A percentile compares a stretch with the other conserved stretches of the same genome.
phyloP scores from a whole-genome alignment of 2,888 invertebrate species.

The Cheilosia urbana region DNA sequence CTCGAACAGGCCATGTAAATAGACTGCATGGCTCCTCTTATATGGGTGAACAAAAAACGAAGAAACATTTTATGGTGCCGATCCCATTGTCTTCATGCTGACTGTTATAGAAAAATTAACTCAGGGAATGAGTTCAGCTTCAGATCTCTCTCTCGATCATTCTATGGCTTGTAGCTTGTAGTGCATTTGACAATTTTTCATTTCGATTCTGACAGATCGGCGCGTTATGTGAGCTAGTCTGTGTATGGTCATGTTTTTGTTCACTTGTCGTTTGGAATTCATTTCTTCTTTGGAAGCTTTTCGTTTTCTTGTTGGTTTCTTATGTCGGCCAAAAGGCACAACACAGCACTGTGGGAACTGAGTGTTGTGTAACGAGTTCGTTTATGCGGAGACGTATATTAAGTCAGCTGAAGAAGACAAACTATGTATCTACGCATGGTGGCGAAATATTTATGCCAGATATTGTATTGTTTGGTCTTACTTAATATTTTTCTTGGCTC shows the following conservation, averaged over 20 bases:
- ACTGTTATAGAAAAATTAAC: conserved; percentile 24
- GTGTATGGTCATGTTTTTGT: conserved; percentile 50
- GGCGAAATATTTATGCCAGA: neutral
- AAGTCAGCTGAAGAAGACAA: conserved; percentile 16
- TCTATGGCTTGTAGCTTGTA: conserved; percentile 25
- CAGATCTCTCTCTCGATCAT: neutral
- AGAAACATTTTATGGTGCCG: conserved; percentile 18
- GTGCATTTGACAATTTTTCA: conserved; percentile 66
- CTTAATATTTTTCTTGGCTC: too few relatives aligned
- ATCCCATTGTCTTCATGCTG: conserved; percentile 39
- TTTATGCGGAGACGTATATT: conserved; percentile 21
- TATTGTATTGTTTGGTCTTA: neutral
- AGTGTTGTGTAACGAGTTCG: conserved; percentile 25
- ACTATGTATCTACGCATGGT: neutral
- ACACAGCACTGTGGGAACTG: conserved; percentile 32
- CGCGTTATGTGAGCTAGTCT: conserved; percentile 11
- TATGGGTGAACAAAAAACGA: conserved; percentile 5
- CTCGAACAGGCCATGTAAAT: conserved; percentile 36
- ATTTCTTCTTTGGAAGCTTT: conserved; percentile 8
- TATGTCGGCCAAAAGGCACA: neutral
- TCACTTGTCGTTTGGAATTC: conserved; percentile 42
- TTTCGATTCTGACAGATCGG: conserved; percentile 68
- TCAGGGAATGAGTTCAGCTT: conserved; percentile 18
- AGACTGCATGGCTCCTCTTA: neutral
- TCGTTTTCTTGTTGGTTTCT: conserved; percentile 3